A percentile compares a stretch with the other conserved stretches of the same genome.
phyloP scores from a whole-genome alignment of 2,888 invertebrate genomes.

The Harmothoe impar region DNA sequence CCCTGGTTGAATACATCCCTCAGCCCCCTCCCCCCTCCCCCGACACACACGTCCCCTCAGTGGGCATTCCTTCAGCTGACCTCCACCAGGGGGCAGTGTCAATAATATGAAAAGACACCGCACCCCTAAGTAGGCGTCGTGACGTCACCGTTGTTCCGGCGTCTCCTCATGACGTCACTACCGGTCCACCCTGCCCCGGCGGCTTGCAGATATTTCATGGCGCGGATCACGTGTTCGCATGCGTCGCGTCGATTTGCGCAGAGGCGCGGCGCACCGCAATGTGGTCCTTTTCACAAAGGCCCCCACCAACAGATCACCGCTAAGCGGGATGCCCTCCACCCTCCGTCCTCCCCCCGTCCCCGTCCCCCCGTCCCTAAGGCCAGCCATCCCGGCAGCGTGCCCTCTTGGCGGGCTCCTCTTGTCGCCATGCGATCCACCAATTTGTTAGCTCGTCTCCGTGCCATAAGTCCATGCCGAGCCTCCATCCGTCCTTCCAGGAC shows the following conservation, averaged over 20 bases:
- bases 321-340: not conserved
- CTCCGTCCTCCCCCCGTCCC: not conserved
- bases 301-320: conserved; percentile 19
- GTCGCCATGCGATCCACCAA: conserved; percentile 55
- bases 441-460: conserved; percentile 46
- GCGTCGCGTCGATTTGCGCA: conserved; percentile 42
- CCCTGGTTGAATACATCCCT: not conserved
- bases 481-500: not conserved
- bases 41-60: not conserved
- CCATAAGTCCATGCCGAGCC: not conserved
- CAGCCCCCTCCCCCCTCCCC: not conserved
- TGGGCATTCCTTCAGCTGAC: not conserved
- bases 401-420: conserved; percentile 45
- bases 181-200: not conserved
- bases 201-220: conserved; percentile 25
- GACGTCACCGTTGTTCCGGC: not conserved
- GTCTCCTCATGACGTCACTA: conserved; percentile 2
- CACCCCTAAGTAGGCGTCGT: not conserved
- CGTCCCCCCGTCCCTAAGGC: conserved; percentile 1
- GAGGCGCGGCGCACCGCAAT: not conserved
- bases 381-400: conserved; percentile 27
- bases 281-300: conserved; percentile 43
- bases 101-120: not conserved
- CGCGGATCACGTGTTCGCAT: conserved; percentile 54
- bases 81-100: not conserved